Evolutionary conservation across 2,797 vertebrate species (phyloP).

Genomic region (Chaenodraco wilsoni): DNA sequence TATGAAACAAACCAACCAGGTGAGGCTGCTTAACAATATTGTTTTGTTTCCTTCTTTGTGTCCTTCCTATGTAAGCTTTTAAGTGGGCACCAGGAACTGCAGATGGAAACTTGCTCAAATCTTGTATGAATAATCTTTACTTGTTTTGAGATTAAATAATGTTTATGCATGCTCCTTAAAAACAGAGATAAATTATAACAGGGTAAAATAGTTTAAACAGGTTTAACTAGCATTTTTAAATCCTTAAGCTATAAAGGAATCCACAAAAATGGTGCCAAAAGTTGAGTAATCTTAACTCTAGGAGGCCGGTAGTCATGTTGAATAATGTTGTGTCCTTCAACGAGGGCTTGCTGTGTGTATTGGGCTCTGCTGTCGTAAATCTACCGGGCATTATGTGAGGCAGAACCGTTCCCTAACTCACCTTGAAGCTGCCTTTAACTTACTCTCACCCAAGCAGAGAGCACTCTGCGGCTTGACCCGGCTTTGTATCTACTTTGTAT

Average conservation of each 20-base stretch:
- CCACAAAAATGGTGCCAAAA: not conserved
- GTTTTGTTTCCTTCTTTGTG: slow-evolving; percentile 9
- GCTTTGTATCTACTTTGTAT: not conserved
- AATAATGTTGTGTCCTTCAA: not conserved
- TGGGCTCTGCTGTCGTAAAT: slow-evolving; percentile 2
- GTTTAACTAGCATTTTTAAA: not conserved
- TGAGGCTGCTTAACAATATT: slow-evolving; percentile 10
- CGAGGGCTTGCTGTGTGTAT: not conserved
- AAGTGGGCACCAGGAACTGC: not conserved
- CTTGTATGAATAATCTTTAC: too few species aligned
- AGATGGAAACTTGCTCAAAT: not conserved
- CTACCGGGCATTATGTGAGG: not conserved
- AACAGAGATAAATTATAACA: too few species aligned
- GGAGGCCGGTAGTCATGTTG: not conserved
- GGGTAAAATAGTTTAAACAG: not conserved
- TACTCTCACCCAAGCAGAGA: not conserved
- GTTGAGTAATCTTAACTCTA: not conserved
- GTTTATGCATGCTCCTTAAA: too few species aligned
- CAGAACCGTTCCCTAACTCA: not conserved
- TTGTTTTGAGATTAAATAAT: too few species aligned
- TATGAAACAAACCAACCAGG: slow-evolving; percentile 27
- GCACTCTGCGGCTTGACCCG: not conserved
- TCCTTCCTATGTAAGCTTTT: not conserved
- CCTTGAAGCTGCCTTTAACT: slow-evolving; percentile 4
- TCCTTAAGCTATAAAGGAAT: not conserved